Evolutionary conservation across 1,140 invertebrate genomes (phyloP).

Genomic region (Cecropterus lyciades): DNA sequence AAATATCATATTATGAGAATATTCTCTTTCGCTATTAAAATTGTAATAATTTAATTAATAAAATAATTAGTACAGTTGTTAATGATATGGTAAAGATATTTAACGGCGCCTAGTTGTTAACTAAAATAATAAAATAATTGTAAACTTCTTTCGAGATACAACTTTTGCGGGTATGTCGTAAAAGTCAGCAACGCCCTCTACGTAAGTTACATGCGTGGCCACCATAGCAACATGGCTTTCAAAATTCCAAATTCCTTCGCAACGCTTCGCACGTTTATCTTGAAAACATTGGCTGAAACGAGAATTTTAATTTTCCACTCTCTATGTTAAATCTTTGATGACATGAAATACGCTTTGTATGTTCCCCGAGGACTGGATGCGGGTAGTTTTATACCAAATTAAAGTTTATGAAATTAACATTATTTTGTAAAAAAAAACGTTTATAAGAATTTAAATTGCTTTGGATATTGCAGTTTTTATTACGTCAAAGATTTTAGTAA

Average conservation of each 20-base stretch:
- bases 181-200: conserved; percentile 15
- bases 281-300: conserved; percentile 43
- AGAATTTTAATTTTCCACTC: background rate
- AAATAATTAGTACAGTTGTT: too few species aligned
- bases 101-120: too few species aligned
- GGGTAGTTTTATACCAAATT: conserved; percentile 6
- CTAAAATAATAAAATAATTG: background rate
- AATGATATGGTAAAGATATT: too few species aligned
- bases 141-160: too few species aligned
- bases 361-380: background rate
- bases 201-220: conserved; percentile 1
- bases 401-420: too few species aligned
- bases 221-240: conserved; percentile 39
- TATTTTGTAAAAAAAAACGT: too few species aligned
- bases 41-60: too few species aligned
- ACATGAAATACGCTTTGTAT: conserved; percentile 20
- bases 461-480: too few species aligned
- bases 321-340: conserved; percentile 23
- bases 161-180: background rate
- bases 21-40: too few species aligned
- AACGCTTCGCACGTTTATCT: conserved; percentile 37
- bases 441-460: too few species aligned
- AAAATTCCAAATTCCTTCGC: conserved; percentile 55
- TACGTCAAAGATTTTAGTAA: too few species aligned
- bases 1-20: too few species aligned